Evolutionary conservation across 2,113 vertebrate genomes (phyloP), one percentile per base, ranked within the genome.

Genomic region (Chunga burmeisteri): DNA sequence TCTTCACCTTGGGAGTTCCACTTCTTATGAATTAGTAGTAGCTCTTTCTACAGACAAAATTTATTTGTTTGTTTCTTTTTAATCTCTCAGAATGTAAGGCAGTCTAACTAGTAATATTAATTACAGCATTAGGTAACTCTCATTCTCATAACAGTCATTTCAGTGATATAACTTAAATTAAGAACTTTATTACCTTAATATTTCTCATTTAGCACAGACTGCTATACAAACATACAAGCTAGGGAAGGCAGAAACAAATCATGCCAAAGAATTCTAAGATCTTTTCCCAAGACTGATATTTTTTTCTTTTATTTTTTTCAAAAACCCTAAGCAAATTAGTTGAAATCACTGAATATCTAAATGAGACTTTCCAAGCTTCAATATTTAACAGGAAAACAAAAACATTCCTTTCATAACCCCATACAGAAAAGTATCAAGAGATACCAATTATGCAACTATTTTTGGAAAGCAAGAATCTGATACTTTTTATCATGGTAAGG

Each of bases 151-250:
- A 86, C 32, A 77, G 36, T 58, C 20, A 58, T 90, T 92, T 94
- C 46, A 77, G 32, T 59, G 32, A 77, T 68, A 66, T 20, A 80
- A 62, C 29, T 88, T 90, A 74, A 90, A 70, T 70, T n/a, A 80
- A 72, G 34, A 87, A 77, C 22, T 88, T 94, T 70, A 80, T 90
- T 95, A 46, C 62, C 16, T 90, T 80, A 82, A 83, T 93, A 96
- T 80, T 90, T 91, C 46, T 80, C 17, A 87, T 84, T 87, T 82
- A 85, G 7, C 25, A 82, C 4, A 82, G 53, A 34, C 15, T 73
- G 12, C 19, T 80, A 61, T 52, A 53, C 13, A 82, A 93, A 85
- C 1, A 4, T 56, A 58, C 13, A 65, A 65, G 11, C 13, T 55
- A 75, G 15, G 11, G 30, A 87, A 82, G 17, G 25, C 7, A 91